These are phyloP conservation scores for Ethmia dodecea DNA, from an alignment of 2,888 invertebrate species.

Conservation along the genomic window DNA sequence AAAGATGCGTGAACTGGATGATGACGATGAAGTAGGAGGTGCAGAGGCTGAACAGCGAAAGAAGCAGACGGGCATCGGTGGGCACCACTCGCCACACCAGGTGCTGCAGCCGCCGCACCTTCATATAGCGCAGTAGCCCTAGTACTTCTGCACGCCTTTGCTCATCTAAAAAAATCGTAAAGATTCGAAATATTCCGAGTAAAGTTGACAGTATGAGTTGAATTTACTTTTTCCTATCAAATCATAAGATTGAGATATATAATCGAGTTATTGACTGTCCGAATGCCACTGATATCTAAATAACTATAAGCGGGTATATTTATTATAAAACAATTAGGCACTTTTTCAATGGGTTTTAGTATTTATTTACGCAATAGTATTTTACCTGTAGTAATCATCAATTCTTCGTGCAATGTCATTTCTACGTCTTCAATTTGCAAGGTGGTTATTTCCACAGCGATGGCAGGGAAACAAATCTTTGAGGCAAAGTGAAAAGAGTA, in stretches of 20 bases:
- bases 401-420: neutral
- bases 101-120: neutral
- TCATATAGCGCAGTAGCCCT: neutral
- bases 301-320: neutral
- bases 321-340: too few relatives aligned
- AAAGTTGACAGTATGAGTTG: neutral
- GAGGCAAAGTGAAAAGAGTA: neutral
- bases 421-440: neutral
- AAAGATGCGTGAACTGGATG: slow-evolving; percentile 4
- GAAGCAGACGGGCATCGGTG: neutral
- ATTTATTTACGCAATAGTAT: too few relatives aligned
- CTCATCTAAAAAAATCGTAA: slow-evolving; percentile 1
- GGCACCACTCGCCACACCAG: slow-evolving; percentile 1
- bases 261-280: too few relatives aligned
- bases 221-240: too few relatives aligned
- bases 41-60: slow-evolving; percentile 2
- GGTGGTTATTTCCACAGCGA: neutral
- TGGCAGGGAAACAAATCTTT: neutral
- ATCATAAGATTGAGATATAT: too few relatives aligned
- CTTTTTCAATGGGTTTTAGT: too few relatives aligned
- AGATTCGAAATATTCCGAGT: neutral
- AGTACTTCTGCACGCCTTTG: neutral
- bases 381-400: neutral
- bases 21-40: slow-evolving; percentile 5
- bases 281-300: neutral